A percentile compares a stretch with the other conserved stretches of the same genome.
phyloP scores from a whole-genome alignment of 1,140 invertebrate species.

The Trichoplusia ni region DNA sequence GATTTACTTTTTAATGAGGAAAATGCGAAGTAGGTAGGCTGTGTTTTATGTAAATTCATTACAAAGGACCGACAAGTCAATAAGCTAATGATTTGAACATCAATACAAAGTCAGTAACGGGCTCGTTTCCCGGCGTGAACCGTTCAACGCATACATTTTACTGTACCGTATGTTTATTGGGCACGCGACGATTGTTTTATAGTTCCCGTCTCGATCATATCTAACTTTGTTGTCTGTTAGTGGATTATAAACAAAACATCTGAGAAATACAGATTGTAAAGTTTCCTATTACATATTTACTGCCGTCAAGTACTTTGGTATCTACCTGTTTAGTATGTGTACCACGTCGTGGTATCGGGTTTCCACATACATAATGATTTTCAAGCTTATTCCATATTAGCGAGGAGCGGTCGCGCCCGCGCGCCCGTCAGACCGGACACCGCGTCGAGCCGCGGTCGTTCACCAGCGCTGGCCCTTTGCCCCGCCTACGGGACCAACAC shows the following conservation, averaged over 20 bases:
- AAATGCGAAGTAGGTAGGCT: too few species aligned
- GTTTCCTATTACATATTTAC: too few species aligned
- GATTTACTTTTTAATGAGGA: neutral
- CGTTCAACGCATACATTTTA: neutral
- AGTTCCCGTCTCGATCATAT: neutral
- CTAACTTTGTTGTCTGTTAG: neutral
- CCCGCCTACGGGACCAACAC: slow-evolving; percentile 41
- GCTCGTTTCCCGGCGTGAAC: neutral
- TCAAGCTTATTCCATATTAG: slow-evolving; percentile 39
- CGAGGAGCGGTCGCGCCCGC: slow-evolving; percentile 19
- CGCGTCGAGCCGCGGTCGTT: slow-evolving; percentile 49
- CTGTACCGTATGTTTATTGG: neutral
- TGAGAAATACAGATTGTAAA: too few species aligned
- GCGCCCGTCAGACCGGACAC: slow-evolving; percentile 40
- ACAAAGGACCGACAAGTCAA: too few species aligned
- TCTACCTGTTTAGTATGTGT: slow-evolving; percentile 14
- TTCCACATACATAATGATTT: slow-evolving; percentile 34
- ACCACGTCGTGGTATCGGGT: slow-evolving; percentile 8
- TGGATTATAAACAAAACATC: neutral
- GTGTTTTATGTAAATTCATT: too few species aligned
- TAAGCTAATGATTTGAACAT: too few species aligned
- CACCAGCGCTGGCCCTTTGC: slow-evolving; percentile 54
- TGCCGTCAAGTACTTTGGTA: neutral
- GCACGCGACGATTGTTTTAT: slow-evolving; percentile 23
- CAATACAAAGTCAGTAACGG: neutral